phyloP scores from a whole-genome alignment of 92 coral and sea anemone genomes.

The Muricea muricata region DNA sequence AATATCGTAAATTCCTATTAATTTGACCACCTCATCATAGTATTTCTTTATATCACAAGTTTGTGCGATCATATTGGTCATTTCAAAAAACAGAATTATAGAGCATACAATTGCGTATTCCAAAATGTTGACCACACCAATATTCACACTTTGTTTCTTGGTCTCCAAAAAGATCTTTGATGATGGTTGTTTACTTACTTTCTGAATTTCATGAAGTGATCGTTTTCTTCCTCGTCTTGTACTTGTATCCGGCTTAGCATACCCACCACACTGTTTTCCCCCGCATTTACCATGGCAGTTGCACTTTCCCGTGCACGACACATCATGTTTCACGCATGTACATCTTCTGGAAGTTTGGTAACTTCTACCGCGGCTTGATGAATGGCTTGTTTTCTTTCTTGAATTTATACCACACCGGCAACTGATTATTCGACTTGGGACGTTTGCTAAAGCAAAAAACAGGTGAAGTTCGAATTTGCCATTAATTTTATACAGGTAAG shows the following conservation, averaged over 20 bases:
- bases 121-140: slow-evolving; percentile 43
- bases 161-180: slow-evolving; percentile 45
- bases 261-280: slow-evolving; percentile 24
- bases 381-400: slow-evolving; percentile 4
- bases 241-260: neutral
- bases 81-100: slow-evolving; percentile 47
- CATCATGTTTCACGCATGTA: slow-evolving; percentile 36
- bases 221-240: slow-evolving; percentile 50
- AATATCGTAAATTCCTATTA: neutral
- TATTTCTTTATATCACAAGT: neutral
- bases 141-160: slow-evolving; percentile 40
- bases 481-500: neutral
- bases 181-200: slow-evolving; percentile 11
- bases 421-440: slow-evolving; percentile 12
- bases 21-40: neutral
- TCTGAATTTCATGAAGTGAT: slow-evolving; percentile 42
- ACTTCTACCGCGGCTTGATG: slow-evolving; percentile 31
- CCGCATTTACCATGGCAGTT: slow-evolving; percentile 58
- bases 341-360: slow-evolving; percentile 47
- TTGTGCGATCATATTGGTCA: slow-evolving; percentile 15
- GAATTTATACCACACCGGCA: slow-evolving; percentile 54
- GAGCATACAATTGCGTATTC: slow-evolving; percentile 56
- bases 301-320: slow-evolving; percentile 42
- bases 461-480: too few relatives aligned
- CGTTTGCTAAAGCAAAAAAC: neutral